phyloP scores from a whole-genome alignment of 2,888 invertebrate genomes.

The Ectropis crepuscularia region DNA sequence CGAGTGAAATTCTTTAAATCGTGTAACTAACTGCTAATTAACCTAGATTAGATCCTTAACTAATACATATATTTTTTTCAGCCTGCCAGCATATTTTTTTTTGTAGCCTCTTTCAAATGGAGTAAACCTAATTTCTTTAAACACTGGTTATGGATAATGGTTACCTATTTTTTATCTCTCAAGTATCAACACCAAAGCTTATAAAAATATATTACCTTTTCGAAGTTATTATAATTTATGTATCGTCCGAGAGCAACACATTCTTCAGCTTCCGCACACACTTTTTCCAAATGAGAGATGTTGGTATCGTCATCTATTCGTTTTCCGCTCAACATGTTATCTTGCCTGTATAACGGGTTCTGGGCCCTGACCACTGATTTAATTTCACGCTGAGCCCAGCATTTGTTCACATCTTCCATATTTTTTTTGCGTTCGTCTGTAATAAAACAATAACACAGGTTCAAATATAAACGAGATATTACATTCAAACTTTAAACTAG shows the following conservation, averaged over 20 bases:
- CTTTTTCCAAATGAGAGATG: slow-evolving; percentile 60
- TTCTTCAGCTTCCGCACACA: slow-evolving; percentile 87
- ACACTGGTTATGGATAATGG: too few species aligned
- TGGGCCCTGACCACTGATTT: slow-evolving; percentile 59
- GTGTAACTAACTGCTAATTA: too few species aligned
- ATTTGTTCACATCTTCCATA: slow-evolving; percentile 89
- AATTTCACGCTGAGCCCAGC: slow-evolving; percentile 88
- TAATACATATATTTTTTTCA: too few species aligned
- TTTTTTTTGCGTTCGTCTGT: slow-evolving; percentile 90
- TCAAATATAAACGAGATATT: too few species aligned
- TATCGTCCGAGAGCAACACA: slow-evolving; percentile 85
- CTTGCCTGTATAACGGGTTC: slow-evolving; percentile 63
- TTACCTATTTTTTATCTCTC: too few species aligned
- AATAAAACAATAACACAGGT: background rate
- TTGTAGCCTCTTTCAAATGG: too few species aligned
- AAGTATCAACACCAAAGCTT: too few species aligned
- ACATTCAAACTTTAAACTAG: too few species aligned
- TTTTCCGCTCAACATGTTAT: slow-evolving; percentile 54
- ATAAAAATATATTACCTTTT: slow-evolving; percentile 53
- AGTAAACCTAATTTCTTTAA: too few species aligned
- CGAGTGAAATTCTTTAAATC: too few species aligned
- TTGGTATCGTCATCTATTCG: slow-evolving; percentile 73
- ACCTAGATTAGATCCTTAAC: too few species aligned
- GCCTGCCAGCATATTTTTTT: too few species aligned
- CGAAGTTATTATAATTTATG: slow-evolving; percentile 58